A percentile compares a stretch with the other conserved stretches of the same genome.
These are phyloP conservation scores for Emydura subglobosa DNA, from an alignment of 2,113 vertebrate genomes.

Conservation along the genomic window DNA sequence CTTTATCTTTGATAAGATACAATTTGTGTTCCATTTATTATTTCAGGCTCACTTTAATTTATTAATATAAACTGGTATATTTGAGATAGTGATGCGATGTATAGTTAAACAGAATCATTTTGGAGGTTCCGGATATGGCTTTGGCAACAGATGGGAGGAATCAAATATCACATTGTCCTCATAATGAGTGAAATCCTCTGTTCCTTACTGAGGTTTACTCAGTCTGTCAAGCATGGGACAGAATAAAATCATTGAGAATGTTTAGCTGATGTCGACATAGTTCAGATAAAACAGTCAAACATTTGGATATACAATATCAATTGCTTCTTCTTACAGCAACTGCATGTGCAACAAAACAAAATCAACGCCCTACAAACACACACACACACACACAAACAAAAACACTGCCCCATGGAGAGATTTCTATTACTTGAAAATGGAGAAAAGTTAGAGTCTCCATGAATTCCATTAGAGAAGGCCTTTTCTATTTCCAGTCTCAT, in stretches of 20 bases:
- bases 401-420: accelerated
- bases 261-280: not conserved
- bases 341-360: not conserved
- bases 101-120: not conserved
- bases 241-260: not conserved
- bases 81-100: not conserved
- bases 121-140: not conserved
- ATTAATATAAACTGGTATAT: not conserved
- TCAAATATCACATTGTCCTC: not conserved
- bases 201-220: not conserved
- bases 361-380: not conserved
- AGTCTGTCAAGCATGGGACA: not conserved
- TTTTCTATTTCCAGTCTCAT: not conserved
- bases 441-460: not conserved
- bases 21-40: not conserved
- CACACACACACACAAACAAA: accelerated
- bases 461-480: not conserved
- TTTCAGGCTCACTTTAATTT: not conserved
- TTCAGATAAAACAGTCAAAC: not conserved
- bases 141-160: not conserved
- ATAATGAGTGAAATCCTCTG: not conserved
- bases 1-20: not conserved
- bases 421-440: not conserved
- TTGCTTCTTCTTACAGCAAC: not conserved
- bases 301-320: not conserved